These are phyloP conservation scores for Danionella cerebrum DNA, from an alignment of 2,113 vertebrate species.

Conservation along the genomic window DNA sequence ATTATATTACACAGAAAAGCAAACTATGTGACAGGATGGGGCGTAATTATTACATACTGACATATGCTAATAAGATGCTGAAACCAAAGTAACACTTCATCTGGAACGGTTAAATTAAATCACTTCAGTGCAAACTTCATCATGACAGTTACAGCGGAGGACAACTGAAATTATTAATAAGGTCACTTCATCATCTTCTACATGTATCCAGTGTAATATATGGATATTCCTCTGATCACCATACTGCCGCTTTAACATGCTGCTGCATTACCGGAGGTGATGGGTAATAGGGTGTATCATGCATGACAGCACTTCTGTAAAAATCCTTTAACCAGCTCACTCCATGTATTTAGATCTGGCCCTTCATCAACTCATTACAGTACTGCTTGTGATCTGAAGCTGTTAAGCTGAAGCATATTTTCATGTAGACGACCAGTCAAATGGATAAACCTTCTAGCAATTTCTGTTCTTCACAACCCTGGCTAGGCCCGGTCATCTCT, in stretches of 20 bases:
- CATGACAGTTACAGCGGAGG: neutral
- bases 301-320: neutral
- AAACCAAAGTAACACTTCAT: neutral
- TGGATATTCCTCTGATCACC: neutral
- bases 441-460: constrained; percentile 10
- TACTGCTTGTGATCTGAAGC: constrained; percentile 1
- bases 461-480: constrained; percentile 26
- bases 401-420: constrained; percentile 22
- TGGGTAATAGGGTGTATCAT: neutral
- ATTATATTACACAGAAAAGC: constrained; percentile 32
- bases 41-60: neutral
- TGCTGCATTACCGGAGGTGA: neutral
- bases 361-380: neutral
- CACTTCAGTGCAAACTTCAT: neutral
- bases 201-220: neutral
- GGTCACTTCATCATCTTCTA: neutral
- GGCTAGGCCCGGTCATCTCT: constrained; percentile 30
- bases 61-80: neutral
- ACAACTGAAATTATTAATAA: constrained; percentile 1
- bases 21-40: neutral
- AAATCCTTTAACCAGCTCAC: neutral
- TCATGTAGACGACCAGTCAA: neutral
- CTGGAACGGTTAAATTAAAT: neutral
- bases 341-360: neutral
- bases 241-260: neutral